These are phyloP conservation scores for Standfussiana lucernea DNA, from an alignment of 2,888 invertebrate genomes.

Conservation along the genomic window DNA sequence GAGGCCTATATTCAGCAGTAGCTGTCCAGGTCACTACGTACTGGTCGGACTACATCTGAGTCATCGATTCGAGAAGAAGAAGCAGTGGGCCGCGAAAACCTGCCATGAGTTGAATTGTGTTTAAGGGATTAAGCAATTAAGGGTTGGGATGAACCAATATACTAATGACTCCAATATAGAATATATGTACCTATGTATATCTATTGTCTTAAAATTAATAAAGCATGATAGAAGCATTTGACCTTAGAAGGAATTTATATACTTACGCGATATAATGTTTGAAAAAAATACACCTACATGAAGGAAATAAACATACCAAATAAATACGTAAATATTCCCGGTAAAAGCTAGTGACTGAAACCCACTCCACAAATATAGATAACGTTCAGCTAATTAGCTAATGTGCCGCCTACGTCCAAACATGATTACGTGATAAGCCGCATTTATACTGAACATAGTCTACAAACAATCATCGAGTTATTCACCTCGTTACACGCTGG, in stretches of 20 bases:
- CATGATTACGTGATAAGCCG: constrained; percentile 48
- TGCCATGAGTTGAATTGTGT: neutral
- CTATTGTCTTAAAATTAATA: neutral
- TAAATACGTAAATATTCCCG: constrained; percentile 38
- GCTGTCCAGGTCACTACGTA: neutral
- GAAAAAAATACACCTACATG: neutral
- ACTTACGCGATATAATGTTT: neutral
- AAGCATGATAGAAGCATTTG: neutral
- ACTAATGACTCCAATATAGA: neutral
- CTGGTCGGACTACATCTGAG: neutral
- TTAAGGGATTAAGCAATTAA: neutral
- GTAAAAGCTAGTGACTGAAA: constrained; percentile 32
- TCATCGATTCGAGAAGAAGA: neutral
- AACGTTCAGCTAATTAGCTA: constrained; percentile 38
- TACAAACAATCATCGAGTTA: constrained; percentile 45
- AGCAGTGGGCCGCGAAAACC: neutral
- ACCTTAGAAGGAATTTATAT: neutral
- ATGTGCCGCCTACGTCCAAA: constrained; percentile 43
- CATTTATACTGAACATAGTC: constrained; percentile 55
- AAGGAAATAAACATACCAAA: neutral
- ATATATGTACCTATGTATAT: neutral
- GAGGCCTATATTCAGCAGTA: neutral
- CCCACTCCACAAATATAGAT: constrained; percentile 28
- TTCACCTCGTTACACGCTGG: constrained; percentile 81
- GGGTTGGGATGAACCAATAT: neutral